These are phyloP conservation scores for Siphlonurus alternatus DNA, from an alignment of 2,888 invertebrate genomes.

Conservation along the genomic window DNA sequence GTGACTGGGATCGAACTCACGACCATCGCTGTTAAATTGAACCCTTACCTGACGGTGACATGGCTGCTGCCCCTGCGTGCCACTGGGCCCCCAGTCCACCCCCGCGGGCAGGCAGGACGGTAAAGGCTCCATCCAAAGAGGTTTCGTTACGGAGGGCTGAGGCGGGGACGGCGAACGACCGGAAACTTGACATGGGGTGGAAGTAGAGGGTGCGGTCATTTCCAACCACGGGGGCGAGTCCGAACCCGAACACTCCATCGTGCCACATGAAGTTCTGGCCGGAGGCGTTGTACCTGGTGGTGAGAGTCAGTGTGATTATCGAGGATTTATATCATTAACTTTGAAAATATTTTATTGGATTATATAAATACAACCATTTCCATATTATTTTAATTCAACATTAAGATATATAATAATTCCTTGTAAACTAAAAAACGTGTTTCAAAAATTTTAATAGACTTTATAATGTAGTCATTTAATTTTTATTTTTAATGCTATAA, in stretches of 20 bases:
- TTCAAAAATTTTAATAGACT: no score
- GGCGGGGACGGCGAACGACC: slow-evolving; percentile 48
- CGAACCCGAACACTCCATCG: slow-evolving; percentile 59
- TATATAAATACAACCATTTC: no score
- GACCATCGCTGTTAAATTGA: no score
- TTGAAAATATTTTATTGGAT: no score
- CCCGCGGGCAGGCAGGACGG: slow-evolving; percentile 50
- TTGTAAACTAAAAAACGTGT: no score
- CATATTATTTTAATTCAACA: no score
- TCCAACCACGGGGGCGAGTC: slow-evolving; percentile 39
- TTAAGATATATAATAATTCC: no score
- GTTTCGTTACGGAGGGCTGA: slow-evolving; percentile 37
- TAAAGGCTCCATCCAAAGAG: slow-evolving; percentile 43
- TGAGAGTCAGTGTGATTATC: no score
- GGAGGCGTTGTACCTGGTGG: slow-evolving; percentile 46
- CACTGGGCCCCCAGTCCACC: neutral
- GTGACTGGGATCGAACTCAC: no score
- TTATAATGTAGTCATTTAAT: no score
- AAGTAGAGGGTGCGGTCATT: slow-evolving; percentile 43
- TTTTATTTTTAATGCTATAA: no score
- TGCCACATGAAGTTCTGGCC: slow-evolving; percentile 65
- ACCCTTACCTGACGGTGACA: slow-evolving; percentile 34
- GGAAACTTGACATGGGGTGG: slow-evolving; percentile 65
- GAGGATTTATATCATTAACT: no score
- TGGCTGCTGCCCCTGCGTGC: slow-evolving; percentile 57